Evolutionary conservation across 2,888 invertebrate genomes (phyloP).

Genomic region (Adelognathus sp.): DNA sequence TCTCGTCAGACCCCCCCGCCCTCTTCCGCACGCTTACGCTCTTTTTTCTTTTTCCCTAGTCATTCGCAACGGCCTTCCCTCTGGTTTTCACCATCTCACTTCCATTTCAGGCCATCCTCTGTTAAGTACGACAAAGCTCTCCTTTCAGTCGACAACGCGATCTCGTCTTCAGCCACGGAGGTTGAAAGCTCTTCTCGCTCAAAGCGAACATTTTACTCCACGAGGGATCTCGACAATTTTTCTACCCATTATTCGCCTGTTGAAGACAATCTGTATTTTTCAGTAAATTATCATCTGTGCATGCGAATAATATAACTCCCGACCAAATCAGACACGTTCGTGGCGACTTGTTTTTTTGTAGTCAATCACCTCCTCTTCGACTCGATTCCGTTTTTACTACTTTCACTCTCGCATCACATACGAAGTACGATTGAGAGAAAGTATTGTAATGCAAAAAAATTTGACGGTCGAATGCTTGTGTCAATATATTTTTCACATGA

Average conservation of each 20-base stretch:
- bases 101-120: conserved; percentile 56
- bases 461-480: no score
- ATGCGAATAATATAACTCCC: no score
- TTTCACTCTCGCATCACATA: no score
- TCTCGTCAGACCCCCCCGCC: conserved; percentile 30
- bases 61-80: conserved; percentile 51
- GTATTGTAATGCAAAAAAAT: no score
- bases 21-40: neutral
- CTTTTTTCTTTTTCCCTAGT: conserved; percentile 3
- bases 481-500: no score
- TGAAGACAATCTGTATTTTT: neutral
- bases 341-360: no score
- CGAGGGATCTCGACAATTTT: conserved; percentile 4
- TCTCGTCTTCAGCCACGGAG: neutral
- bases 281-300: neutral
- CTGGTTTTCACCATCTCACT: conserved; percentile 11
- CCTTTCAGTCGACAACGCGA: conserved; percentile 15
- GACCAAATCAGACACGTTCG: no score
- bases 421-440: no score
- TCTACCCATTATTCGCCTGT: neutral
- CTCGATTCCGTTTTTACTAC: no score
- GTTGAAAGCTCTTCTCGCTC: conserved; percentile 24
- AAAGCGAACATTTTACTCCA: conserved; percentile 24
- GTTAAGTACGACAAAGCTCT: conserved; percentile 34
- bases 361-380: no score